A percentile compares a stretch with the other conserved stretches of the same genome.
phyloP scores from a whole-genome alignment of 2,888 invertebrate species.

The Mactromeris polynyma region DNA sequence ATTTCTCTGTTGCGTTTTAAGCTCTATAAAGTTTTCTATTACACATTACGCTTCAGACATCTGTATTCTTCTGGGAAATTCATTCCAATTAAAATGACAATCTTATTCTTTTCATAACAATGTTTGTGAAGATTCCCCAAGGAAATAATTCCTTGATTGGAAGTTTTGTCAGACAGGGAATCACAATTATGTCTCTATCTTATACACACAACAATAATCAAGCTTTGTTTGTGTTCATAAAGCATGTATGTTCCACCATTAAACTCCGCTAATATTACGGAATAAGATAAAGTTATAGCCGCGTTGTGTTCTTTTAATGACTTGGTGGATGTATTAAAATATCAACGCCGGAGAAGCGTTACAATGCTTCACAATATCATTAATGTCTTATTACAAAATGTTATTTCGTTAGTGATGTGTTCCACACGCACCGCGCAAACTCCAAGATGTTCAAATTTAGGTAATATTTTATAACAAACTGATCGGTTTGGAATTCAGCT shows the following conservation, averaged over 20 bases:
- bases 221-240: no score
- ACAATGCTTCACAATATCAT: no score
- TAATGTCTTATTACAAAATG: no score
- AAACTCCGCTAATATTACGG: neutral
- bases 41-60: neutral
- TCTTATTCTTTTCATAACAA: neutral
- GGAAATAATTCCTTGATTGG: neutral
- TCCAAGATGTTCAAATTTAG: no score
- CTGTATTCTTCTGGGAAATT: neutral
- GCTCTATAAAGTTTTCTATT: neutral
- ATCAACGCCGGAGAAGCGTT: no score
- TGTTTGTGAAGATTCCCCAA: neutral
- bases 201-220: no score
- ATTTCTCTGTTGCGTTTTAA: neutral
- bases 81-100: constrained; percentile 4
- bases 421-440: no score
- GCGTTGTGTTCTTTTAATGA: neutral
- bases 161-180: neutral
- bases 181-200: neutral
- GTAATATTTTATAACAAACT: no score
- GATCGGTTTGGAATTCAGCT: neutral
- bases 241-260: neutral
- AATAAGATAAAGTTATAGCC: neutral
- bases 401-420: no score
- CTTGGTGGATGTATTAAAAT: neutral